A percentile compares a stretch with the other conserved stretches of the same genome.
phyloP scores from a whole-genome alignment of 1,140 invertebrate species.

The Caerostris darwini region DNA sequence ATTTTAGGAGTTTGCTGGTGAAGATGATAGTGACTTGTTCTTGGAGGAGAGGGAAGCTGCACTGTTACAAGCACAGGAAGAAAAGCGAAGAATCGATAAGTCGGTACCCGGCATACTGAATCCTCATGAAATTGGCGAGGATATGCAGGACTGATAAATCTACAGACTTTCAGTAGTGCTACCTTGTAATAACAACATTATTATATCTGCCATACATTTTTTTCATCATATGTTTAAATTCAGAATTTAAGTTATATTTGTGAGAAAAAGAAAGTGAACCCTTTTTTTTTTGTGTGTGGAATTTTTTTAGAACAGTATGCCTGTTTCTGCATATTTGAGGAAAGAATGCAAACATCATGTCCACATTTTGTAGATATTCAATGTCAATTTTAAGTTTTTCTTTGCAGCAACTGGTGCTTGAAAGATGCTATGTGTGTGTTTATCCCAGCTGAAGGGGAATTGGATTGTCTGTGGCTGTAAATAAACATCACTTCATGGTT shows the following conservation, averaged over 20 bases:
- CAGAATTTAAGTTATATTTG: slow-evolving; percentile 61
- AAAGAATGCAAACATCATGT: slow-evolving; percentile 75
- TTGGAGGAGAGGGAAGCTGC: slow-evolving; percentile 96
- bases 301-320: slow-evolving; percentile 65
- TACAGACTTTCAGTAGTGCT: neutral
- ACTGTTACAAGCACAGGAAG: slow-evolving; percentile 93
- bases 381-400: slow-evolving; percentile 68
- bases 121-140: slow-evolving; percentile 97
- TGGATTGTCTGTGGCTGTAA: slow-evolving; percentile 66
- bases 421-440: slow-evolving; percentile 61
- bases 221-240: slow-evolving; percentile 57
- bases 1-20: slow-evolving; percentile 95
- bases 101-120: slow-evolving; percentile 98
- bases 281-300: slow-evolving; percentile 66
- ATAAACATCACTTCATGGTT: slow-evolving; percentile 75
- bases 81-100: slow-evolving; percentile 95
- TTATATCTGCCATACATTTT: slow-evolving; percentile 69
- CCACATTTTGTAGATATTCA: slow-evolving; percentile 78
- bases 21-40: slow-evolving; percentile 98
- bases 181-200: neutral
- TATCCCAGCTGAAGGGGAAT: slow-evolving; percentile 1
- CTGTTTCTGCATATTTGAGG: slow-evolving; percentile 70
- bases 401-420: slow-evolving; percentile 78
- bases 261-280: slow-evolving; percentile 30
- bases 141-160: slow-evolving; percentile 93